Evolutionary conservation across 2,888 invertebrate species (phyloP).

Genomic region (Diachrysia chrysitis): DNA sequence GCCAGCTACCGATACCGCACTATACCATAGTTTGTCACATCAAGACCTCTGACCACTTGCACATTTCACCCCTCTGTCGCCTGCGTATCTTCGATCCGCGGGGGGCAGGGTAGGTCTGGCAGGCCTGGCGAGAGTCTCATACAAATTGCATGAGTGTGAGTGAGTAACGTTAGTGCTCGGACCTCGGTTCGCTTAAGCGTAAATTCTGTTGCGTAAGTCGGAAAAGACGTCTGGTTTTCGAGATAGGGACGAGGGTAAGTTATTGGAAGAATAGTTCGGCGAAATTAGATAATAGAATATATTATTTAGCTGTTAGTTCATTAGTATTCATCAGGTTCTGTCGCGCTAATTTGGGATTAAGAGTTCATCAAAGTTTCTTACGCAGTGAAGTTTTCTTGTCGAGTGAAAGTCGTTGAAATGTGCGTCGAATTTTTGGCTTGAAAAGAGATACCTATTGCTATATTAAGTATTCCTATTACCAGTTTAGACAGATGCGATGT

Average conservation of each 20-base stretch:
- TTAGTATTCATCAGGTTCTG: conserved; percentile 43
- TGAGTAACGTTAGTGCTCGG: conserved; percentile 85
- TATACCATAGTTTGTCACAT: conserved; percentile 85
- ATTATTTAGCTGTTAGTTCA: conserved; percentile 53
- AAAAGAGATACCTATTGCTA: background rate
- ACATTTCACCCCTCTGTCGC: conserved; percentile 73
- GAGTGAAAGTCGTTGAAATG: background rate
- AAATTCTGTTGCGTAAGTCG: conserved; percentile 88
- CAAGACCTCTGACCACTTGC: conserved; percentile 83
- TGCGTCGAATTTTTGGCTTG: background rate
- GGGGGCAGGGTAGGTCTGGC: conserved; percentile 68
- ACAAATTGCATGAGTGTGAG: conserved; percentile 86
- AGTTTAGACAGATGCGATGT: background rate
- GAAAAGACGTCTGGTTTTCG: conserved; percentile 84
- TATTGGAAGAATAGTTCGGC: conserved; percentile 75
- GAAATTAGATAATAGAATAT: conserved; percentile 69
- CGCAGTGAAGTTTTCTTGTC: conserved; percentile 9
- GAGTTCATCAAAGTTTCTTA: conserved; percentile 18
- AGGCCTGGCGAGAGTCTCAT: conserved; percentile 72
- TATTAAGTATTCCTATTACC: background rate
- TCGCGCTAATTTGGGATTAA: conserved; percentile 12
- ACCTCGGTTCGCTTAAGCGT: conserved; percentile 87
- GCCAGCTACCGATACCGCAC: conserved; percentile 82
- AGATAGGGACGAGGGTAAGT: conserved; percentile 78
- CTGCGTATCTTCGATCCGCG: conserved; percentile 62